Evolutionary conservation across 2,113 vertebrate genomes (phyloP), one percentile per base, ranked within the genome.

Genomic region (Trematocara stigmaticum): DNA sequence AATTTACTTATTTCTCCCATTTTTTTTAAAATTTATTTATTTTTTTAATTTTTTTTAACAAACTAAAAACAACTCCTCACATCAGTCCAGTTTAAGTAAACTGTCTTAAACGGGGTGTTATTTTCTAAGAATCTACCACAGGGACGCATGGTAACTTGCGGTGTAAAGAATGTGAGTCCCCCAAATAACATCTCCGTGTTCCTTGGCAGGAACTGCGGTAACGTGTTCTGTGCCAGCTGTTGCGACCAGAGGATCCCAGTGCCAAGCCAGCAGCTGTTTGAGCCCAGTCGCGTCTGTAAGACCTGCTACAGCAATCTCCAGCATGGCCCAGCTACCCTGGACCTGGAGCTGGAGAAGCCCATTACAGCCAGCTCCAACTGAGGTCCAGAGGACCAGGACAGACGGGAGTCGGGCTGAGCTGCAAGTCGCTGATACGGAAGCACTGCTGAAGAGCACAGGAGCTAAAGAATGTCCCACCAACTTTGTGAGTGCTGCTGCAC

Each of bases 181-280:
- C 10, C 71, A 42, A 38, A 20, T 92, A 61, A 93, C 47, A n/a
- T 2, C 8, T 86, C 12, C 56, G 5, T 84, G 52, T 81, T 84
- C 69, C 59, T 7, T 78, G 84, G 51, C 88, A 99, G 98, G 98
- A 99, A 99, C 94, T 99, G 98, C 78, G 98, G 98, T 87, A 99
- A 99, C 1, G 98, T 99, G 83, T 99, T 99, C 95, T 99, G 98
- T 84, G 97, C 97, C 96, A 99, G 97, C 90, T 99, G 98, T 89
- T 99, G 98, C 84, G 98, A 99, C 94, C 98, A 99, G 98, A 99
- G 99, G 97, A 97, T 98, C 92, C 98, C 98, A 4, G 97, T 99
- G 95, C 98, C 98, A 84, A 99, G 98, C 88, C 98, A 99, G 96
- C 98, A 99, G 96, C 97, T 99, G 89, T 99, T 99, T 10, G 98